Evolutionary conservation across 2,888 invertebrate genomes (phyloP), one percentile per base, ranked within the genome.

Genomic region (Hirudinaria manillensis): DNA sequence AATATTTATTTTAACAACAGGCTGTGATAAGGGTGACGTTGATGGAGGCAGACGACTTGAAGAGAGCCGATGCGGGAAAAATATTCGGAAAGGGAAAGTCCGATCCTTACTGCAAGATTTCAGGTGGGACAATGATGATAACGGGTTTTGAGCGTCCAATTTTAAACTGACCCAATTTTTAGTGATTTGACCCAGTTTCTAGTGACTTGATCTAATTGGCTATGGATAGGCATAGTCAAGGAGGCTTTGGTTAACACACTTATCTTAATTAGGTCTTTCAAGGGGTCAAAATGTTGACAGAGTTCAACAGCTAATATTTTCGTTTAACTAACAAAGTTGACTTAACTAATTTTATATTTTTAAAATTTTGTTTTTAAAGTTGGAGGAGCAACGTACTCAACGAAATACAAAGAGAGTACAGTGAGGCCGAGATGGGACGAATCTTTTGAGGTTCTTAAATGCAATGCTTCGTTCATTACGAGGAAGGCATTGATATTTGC

Each of bases 391-490:
- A 73, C 73, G 1, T 45, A 73, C 6, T 36, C 61, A 16, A 73
- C 73, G 19, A 73, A 65, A 34, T 61, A 29, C 65, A 38, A 61
- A 32, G 56, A 61, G 38, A 55, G 32, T 34, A 65, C 73, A 16
- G 36, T 73, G 27, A 65, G 36, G 29, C 73, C 73, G 32, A 55
- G 65, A 51, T 73, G 73, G 73, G 73, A 73, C 29, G 73, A 73
- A 36, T 24, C 29, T 38, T 73, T 73, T n/a, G 73, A 73, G 73
- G 73, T 70, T 61, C 7, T 7, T 45, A 45, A 45, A 45, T 45
- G 3, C 1, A 45, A 16, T 45, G 45, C 45, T 45, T n/a, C n/a
- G 45, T 16, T 45, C 16, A 45, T 1, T 16, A 45, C 1, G 10
- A 45, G 10, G 1, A 7, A 1, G 6, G 16, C 13, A 45, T 45